Percentiles rank a stretch among this genome's conserved stretches.
Conservation (phyloP, 2,797 vertebrate genomes). For the Aeoliscus strigatus region DNA sequence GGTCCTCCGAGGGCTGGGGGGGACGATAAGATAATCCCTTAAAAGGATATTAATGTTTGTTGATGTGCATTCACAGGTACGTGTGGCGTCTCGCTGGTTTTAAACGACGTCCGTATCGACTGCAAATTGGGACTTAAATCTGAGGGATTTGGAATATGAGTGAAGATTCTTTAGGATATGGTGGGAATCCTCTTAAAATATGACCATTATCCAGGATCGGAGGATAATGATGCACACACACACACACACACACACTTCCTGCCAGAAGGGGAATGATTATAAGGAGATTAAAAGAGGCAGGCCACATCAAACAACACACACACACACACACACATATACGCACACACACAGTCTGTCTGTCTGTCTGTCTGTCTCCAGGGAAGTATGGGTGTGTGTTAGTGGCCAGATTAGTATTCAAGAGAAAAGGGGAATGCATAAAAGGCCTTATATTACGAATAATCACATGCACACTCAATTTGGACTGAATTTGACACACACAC, state of each 20-base stretch:
- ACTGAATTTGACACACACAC: slow-evolving; percentile 35
- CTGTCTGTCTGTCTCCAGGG: slow-evolving; percentile 22
- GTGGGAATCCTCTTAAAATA: slow-evolving; percentile 57
- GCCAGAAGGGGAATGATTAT: slow-evolving; percentile 50
- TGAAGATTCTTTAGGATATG: slow-evolving; percentile 30
- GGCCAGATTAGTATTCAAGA: slow-evolving; percentile 46
- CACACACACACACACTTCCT: too few species aligned
- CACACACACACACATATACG: slow-evolving; percentile 39
- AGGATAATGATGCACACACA: slow-evolving; percentile 16
- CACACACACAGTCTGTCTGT: slow-evolving; percentile 32
- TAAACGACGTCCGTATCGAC: too few species aligned
- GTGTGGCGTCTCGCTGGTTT: slow-evolving; percentile 1
- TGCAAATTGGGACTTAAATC: too few species aligned
- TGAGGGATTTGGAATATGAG: slow-evolving; percentile 31
- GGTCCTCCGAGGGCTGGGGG: too few species aligned
- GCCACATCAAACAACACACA: slow-evolving; percentile 58
- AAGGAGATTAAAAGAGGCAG: slow-evolving; percentile 65
- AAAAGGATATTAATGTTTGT: too few species aligned
- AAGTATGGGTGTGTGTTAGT: slow-evolving; percentile 8
- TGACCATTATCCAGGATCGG: slow-evolving; percentile 38
- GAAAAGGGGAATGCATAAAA: slow-evolving; percentile 24
- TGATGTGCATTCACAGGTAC: slow-evolving; percentile 1
- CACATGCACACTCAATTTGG: slow-evolving; percentile 35
- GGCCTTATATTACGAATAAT: slow-evolving; percentile 39
- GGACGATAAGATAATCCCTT: too few species aligned